Base-by-base conservation (phyloP, 1,140 invertebrate species). In the Calephelis virginiensis region DNA sequence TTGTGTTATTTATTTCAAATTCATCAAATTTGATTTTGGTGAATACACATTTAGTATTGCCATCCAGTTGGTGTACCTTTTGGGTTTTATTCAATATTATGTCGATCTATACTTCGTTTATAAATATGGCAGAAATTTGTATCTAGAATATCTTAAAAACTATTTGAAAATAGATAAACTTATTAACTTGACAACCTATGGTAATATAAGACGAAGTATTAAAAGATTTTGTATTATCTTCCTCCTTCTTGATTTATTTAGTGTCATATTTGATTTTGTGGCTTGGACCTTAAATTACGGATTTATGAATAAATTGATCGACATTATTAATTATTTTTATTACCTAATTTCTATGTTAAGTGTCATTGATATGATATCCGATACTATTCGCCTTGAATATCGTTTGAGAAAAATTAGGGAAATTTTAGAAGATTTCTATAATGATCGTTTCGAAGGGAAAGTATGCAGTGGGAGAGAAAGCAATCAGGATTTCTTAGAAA, bases 351-450 rank as follows among this genome's bases (percentile, higher is more conserved):
- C 64, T 48, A 62, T 65, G 13, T 59, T 71, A 4, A 65, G 62
- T 48, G 12, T 47, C 11, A 38, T 67, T 14, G 70, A 71, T 48
- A 64, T 61, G 14, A 47, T 68, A 11, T 40, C 62, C 12, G 50
- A 63, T 9, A 17, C 37, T 5, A 11, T 38, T 17, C 47, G 49
- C 38, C 50, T 71, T 2, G 48, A 61, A 13, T 71, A 62, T 48
- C 59, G 70, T 8, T 48, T 71, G 12, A 48, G 61, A 59, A 61
- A 56, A 28, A 47, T 71, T 38, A 66, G 17, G 13, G 63, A 71
- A 6, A 37, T 64, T 8, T 50, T 63, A 10, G 62, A 63, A 37
- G 0, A n/a, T 37, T n/a, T 49, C 9, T 7, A 50, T 7, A 8
- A 48, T 13, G 13, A 37, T 5, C 28, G n/a, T 38, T n/a, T 17